Base-by-base conservation (phyloP, 2,888 invertebrate species). In the Hemaris fuciformis region DNA sequence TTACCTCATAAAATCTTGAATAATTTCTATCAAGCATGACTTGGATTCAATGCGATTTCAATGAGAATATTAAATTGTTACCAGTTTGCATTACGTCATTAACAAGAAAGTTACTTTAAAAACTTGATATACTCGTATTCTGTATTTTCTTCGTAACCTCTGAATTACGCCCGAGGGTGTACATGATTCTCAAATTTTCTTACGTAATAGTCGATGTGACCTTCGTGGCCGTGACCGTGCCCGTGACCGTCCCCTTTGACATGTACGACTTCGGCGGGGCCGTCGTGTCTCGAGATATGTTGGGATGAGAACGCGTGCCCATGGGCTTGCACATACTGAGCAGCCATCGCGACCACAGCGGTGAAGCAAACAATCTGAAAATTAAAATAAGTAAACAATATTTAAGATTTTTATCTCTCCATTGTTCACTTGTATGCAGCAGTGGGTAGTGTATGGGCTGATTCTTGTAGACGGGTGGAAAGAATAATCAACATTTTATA, bases 251-350 rank as follows among this genome's bases (percentile, higher is more conserved):
- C 74, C 59, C 79, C 80, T 25, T 81, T 71, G 22, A 74, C 71
- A 20, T 73, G 69, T n/a, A 87, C 80, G 0, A 73, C 72, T 31
- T 88, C 80, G 7, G 77, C 87, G 45, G 77, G 89, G 20, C 82
- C 89, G 64, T 76, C 77, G 72, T 89, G 73, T 58, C 88, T 74
- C 58, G 84, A 70, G 81, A 89, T 84, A 69, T 81, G 84, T 67
- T 88, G 87, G 5, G 88, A 87, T 6, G 89, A 89, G 71, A 75
- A 83, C 0, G 83, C 83, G 81, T 85, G 67, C 75, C 82, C 71
- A 80, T 94, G 73, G 68, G 84, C 69, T 76, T 85, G 76, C 74
- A 84, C 74, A 79, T 87, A 72, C 56, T 79, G 74, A 2, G 81
- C 83, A 27, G 76, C 71, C 3, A 77, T 79, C 23, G 79, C 82